Conservation (phyloP, 1,140 invertebrate species). For the Drosophila bifasciata region DNA sequence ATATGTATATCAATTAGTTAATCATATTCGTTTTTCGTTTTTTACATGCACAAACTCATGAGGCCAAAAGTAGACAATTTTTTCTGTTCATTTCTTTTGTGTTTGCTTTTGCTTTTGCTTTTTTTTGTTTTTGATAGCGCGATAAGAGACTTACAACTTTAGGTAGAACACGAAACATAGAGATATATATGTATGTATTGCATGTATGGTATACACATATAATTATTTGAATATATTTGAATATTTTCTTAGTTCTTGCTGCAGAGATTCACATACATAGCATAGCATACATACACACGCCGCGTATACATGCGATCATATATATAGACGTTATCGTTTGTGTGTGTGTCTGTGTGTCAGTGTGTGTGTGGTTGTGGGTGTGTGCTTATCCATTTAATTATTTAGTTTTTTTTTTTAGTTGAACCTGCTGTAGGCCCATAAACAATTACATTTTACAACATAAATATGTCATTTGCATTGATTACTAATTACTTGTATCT, state of each 20-base stretch:
- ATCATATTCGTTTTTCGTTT: constrained; percentile 54
- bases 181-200: constrained; percentile 10
- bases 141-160: constrained; percentile 41
- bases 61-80: constrained; percentile 65
- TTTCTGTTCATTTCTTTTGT: constrained; percentile 8
- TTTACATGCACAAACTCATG: constrained; percentile 80
- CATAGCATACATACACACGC: constrained; percentile 8
- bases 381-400: background rate
- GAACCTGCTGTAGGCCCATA: background rate
- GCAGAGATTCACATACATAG: constrained; percentile 21
- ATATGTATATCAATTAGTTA: constrained; percentile 31
- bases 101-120: constrained; percentile 30
- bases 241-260: constrained; percentile 2
- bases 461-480: too few relatives aligned
- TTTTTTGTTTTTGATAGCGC: too few relatives aligned
- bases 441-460: constrained; percentile 2
- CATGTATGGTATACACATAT: constrained; percentile 4
- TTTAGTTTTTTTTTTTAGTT: too few relatives aligned
- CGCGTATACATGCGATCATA: constrained; percentile 19
- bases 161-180: constrained; percentile 32
- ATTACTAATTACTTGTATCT: background rate
- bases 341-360: background rate
- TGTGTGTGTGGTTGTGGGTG: background rate
- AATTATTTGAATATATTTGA: constrained; percentile 15
- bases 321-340: constrained; percentile 7